These are phyloP conservation scores for Epizoanthus ramosus DNA, from an alignment of 92 coral and sea anemone genomes.

Conservation along the genomic window DNA sequence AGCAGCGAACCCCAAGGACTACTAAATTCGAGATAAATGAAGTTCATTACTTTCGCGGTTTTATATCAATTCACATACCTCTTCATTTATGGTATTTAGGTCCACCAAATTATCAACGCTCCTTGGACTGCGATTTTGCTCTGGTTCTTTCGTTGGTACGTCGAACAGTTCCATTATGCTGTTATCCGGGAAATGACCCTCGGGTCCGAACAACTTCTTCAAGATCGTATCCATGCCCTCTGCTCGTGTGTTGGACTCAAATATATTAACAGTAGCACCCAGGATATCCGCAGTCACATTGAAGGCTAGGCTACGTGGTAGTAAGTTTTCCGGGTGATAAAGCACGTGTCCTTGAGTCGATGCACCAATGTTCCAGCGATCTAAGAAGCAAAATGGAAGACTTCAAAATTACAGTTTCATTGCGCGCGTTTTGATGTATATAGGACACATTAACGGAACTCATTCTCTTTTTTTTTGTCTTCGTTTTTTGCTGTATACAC, in stretches of 20 bases:
- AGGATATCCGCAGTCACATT: constrained; percentile 64
- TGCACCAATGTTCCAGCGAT: constrained; percentile 59
- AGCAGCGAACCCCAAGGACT: too few species aligned
- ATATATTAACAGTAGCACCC: constrained; percentile 68
- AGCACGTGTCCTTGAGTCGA: constrained; percentile 54
- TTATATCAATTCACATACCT: constrained; percentile 6
- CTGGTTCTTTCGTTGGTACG: constrained; percentile 5
- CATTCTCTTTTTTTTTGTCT: too few species aligned
- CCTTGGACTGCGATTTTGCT: constrained; percentile 33
- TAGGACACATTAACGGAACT: too few species aligned
- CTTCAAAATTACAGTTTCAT: too few species aligned
- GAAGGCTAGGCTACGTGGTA: constrained; percentile 64
- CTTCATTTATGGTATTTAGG: constrained; percentile 42
- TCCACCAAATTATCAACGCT: constrained; percentile 44
- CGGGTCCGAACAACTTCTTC: constrained; percentile 66
- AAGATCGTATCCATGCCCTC: constrained; percentile 66
- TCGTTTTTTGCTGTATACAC: too few species aligned
- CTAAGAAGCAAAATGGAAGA: constrained; percentile 19
- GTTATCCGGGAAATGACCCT: constrained; percentile 63
- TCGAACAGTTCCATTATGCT: constrained; percentile 38
- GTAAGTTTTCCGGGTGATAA: constrained; percentile 71
- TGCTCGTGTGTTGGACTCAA: constrained; percentile 61
- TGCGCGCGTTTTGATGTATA: too few species aligned
- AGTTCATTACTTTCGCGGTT: too few species aligned
- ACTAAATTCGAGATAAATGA: too few species aligned